phyloP scores from a whole-genome alignment of 2,113 vertebrate species.

The Meriones unguiculatus region DNA sequence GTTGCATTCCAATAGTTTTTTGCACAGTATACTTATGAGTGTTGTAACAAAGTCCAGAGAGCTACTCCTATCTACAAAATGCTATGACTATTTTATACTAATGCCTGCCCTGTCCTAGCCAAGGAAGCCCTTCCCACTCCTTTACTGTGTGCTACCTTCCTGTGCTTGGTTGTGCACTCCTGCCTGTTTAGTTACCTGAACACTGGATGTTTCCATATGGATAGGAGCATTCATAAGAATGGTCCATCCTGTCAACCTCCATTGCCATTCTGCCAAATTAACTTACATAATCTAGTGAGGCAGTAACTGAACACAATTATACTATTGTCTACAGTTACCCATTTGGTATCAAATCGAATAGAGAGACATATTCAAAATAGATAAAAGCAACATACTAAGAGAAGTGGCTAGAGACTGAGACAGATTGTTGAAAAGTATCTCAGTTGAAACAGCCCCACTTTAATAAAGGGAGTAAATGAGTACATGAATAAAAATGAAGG shows the following conservation, averaged over 20 bases:
- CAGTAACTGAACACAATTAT: not conserved
- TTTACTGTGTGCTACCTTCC: not conserved
- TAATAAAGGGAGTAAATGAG: not conserved
- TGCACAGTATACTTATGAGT: not conserved
- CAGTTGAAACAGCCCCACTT: not conserved
- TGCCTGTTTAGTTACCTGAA: not conserved
- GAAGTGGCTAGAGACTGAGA: not conserved
- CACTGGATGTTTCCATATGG: not conserved
- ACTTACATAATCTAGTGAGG: too few relatives aligned
- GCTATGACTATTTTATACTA: not conserved
- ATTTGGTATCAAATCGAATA: not conserved
- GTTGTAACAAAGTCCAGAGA: constrained; percentile 1
- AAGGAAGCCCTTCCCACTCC: not conserved
- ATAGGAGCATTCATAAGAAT: not conserved
- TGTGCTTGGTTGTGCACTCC: too few relatives aligned
- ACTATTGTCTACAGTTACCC: not conserved
- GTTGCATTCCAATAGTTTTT: not conserved
- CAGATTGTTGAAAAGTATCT: too few relatives aligned
- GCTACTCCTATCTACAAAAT: constrained; percentile 22
- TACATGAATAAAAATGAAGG: not conserved
- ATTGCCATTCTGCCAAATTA: not conserved
- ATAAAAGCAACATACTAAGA: not conserved
- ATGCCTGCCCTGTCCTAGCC: not conserved
- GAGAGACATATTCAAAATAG: not conserved
- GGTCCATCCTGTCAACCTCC: not conserved